Base-by-base conservation (phyloP, 2,797 vertebrate genomes). In the Hoplostethus mediterraneus region DNA sequence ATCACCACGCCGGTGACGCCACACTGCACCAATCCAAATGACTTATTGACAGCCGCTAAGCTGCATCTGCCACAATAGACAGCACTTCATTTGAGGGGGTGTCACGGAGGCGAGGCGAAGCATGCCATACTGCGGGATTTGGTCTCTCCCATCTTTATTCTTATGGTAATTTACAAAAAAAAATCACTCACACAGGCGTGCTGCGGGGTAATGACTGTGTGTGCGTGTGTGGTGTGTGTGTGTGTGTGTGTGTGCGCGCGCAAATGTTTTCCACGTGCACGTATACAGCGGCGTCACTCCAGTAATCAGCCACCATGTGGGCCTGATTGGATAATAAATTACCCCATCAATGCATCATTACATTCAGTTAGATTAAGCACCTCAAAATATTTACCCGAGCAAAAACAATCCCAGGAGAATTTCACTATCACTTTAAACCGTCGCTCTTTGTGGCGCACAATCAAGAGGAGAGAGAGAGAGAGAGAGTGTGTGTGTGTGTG, bases 271-370 rank as follows among this genome's bases (percentile, higher is more conserved):
- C 48, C 80, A 79, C 79, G 55, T 65, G 77, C 84, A 83, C 75
- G 55, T 73, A 85, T 82, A 71, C 75, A 68, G 84, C 53, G 63
- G 79, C 84, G 85, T 88, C 91, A 91, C 91, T 87, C 63, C 75
- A 90, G 89, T 89, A 94, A 95, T 95, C 94, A 94, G 87, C 72
- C 89, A 77, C 86, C 71, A 79, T 71, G 65, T 62, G 56, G 82
- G 82, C 86, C 79, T 95, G 94, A 95, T 93, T 94, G 91, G 94
- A 95, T 95, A 94, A 95, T 94, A 94, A 94, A 95, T 92, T 90
- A 94, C 83, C 89, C 90, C 91, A 94, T 95, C 92, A 93, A 92
- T 88, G 89, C 90, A 92, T 94, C 91, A 94, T 95, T 93, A 94
- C 90, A 91, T 92, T 86, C 82, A 82, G 87, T 93, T 89, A 92